Evolutionary conservation across 2,888 invertebrate species (phyloP), one percentile per base, ranked within the genome.

Genomic region (Drosophila histrio): DNA sequence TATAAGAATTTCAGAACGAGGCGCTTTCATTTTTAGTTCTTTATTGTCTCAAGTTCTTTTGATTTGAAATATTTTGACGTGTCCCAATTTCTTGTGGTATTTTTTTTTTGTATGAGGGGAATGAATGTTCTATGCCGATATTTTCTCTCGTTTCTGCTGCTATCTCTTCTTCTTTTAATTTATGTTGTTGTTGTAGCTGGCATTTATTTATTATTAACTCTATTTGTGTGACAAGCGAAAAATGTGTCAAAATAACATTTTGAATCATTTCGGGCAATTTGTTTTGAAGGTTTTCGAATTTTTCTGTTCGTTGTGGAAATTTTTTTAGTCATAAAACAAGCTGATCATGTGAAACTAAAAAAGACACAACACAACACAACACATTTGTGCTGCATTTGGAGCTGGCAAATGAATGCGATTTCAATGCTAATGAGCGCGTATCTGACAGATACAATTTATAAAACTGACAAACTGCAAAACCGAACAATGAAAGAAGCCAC

Each of bases 21-120:
- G 41, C 73, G 81, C 74, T 84, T 87, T 87, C 80, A 63, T 81
- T 87, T 87, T 87, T 87, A 77, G 81, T 84, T 88, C 75, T 83
- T 87, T 80, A 87, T 87, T 87, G 87, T 87, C 75, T 80, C 81
- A 72, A 81, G 81, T 70, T 81, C 68, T 67, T 85, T 81, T 78
- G 86, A 82, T 89, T 87, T 89, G 68, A 86, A 74, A 88, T 88
- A 88, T 84, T 88, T 87, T 84, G 84, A 84, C 84, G 77, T 87
- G 84, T 76, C 86, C 84, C 84, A 89, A 89, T 79, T 79, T 78
- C 75, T 70, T 58, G 79, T 59, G 74, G 71, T 61, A 65, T 78
- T 72, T 62, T 68, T 30, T n/a, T 32, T n/a, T 53, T 4, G 13
- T 41, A 22, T 50, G 41, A 46, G 15, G 15, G 28, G 46, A 38